Percentiles rank a stretch among this genome's conserved stretches.
Evolutionary conservation across 2,113 vertebrate genomes (phyloP).

Genomic region (Morone chrysops): DNA sequence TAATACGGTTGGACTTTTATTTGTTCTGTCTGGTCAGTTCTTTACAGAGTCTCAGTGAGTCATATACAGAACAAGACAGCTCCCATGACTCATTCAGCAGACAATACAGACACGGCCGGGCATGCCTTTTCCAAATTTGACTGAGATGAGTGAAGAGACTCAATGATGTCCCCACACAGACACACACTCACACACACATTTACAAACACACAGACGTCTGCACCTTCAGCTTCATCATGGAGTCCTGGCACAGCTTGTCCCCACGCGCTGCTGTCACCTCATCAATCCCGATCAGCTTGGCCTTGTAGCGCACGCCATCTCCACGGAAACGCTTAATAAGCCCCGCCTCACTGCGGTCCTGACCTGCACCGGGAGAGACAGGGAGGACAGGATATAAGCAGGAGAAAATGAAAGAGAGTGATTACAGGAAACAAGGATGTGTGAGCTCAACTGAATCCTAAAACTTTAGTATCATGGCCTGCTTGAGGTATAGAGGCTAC

Average conservation of each 20-base stretch:
- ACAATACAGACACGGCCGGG: constrained; percentile 57
- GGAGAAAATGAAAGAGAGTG: constrained; percentile 27
- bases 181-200: constrained; percentile 54
- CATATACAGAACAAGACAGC: constrained; percentile 59
- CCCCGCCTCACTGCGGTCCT: constrained; percentile 96
- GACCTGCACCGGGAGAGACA: constrained; percentile 85
- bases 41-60: constrained; percentile 55
- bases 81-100: constrained; percentile 66
- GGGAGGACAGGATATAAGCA: constrained; percentile 20
- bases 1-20: constrained; percentile 43
- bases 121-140: constrained; percentile 62
- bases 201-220: constrained; percentile 57
- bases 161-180: constrained; percentile 44
- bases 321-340: constrained; percentile 98
- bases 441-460: constrained; percentile 34
- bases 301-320: constrained; percentile 96
- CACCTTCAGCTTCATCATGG: constrained; percentile 99
- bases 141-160: constrained; percentile 54
- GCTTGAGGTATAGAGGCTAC: constrained; percentile 6
- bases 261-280: constrained; percentile 95
- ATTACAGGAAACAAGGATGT: constrained; percentile 50
- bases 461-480: constrained; percentile 18
- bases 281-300: constrained; percentile 97
- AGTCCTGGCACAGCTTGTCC: constrained; percentile 99
- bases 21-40: constrained; percentile 62